Conservation (phyloP, 2,888 invertebrate genomes). For the Aleiodes leptofemur region DNA sequence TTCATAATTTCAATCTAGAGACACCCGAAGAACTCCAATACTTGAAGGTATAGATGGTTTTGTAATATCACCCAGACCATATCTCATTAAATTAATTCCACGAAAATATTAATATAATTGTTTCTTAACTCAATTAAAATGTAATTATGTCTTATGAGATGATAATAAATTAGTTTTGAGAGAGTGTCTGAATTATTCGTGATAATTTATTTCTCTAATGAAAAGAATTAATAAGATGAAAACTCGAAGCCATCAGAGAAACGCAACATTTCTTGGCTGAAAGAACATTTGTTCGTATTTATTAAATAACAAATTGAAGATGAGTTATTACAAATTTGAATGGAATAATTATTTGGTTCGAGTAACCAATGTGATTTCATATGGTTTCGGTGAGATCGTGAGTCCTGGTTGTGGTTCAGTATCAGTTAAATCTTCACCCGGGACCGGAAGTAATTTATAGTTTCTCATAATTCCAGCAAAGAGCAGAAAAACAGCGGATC, state of each 20-base stretch:
- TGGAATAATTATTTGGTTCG: conserved; percentile 48
- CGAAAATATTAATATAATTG: conserved; percentile 16
- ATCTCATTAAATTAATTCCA: conserved; percentile 68
- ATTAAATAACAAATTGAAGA: too few relatives aligned
- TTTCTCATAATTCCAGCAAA: conserved; percentile 79
- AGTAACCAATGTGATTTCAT: conserved; percentile 74
- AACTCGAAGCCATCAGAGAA: too few relatives aligned
- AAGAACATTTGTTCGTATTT: too few relatives aligned
- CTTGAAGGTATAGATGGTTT: conserved; percentile 78
- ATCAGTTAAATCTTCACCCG: conserved; percentile 73
- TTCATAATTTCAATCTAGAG: conserved; percentile 73
- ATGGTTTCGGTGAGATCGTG: conserved; percentile 78
- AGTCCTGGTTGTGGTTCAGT: conserved; percentile 77
- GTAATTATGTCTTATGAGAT: background rate
- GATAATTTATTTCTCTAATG: too few relatives aligned
- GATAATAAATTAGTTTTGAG: background rate
- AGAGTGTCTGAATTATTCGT: too few relatives aligned
- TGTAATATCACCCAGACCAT: conserved; percentile 78
- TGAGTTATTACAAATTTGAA: background rate
- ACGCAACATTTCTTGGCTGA: too few relatives aligned
- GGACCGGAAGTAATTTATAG: conserved; percentile 75
- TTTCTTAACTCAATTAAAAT: background rate
- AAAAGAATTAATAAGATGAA: too few relatives aligned
- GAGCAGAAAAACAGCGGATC: conserved; percentile 79
- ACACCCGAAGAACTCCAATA: conserved; percentile 73